phyloP scores from a whole-genome alignment of 2,888 invertebrate species.

The Idaea straminata region DNA sequence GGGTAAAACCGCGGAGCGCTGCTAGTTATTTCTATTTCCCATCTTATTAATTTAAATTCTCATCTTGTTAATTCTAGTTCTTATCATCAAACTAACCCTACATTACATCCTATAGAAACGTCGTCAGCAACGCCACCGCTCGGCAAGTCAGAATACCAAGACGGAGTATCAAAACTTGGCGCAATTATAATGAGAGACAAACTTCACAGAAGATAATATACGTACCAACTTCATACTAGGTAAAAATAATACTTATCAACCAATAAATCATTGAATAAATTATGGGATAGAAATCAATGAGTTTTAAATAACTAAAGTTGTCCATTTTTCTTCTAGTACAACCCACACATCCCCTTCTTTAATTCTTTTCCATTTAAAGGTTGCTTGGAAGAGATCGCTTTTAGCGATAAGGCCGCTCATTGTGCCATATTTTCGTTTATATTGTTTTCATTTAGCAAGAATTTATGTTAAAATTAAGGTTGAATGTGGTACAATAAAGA shows the following conservation, averaged over 20 bases:
- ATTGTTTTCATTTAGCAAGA: no score
- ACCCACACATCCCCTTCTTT: no score
- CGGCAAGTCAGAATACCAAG: constrained; percentile 82
- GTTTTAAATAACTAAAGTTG: constrained; percentile 8
- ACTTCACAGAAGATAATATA: constrained; percentile 63
- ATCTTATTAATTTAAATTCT: background rate
- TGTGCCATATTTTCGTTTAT: no score
- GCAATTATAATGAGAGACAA: constrained; percentile 81
- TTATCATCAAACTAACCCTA: background rate
- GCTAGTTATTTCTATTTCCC: no score
- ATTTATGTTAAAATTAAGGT: no score
- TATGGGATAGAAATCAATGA: constrained; percentile 8
- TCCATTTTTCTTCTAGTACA: no score
- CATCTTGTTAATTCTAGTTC: background rate
- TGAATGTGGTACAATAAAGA: no score
- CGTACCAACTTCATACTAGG: background rate
- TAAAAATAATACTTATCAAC: constrained; percentile 7
- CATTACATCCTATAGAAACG: constrained; percentile 50
- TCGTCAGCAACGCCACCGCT: constrained; percentile 65
- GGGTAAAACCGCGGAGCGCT: no score
- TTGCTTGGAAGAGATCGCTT: no score
- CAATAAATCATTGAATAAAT: constrained; percentile 30
- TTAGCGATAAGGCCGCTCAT: no score
- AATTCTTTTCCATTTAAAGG: no score
- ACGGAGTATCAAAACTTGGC: constrained; percentile 81